These are phyloP conservation scores for Lagocephalus sceleratus DNA, from an alignment of 2,797 vertebrate genomes.

Conservation along the genomic window DNA sequence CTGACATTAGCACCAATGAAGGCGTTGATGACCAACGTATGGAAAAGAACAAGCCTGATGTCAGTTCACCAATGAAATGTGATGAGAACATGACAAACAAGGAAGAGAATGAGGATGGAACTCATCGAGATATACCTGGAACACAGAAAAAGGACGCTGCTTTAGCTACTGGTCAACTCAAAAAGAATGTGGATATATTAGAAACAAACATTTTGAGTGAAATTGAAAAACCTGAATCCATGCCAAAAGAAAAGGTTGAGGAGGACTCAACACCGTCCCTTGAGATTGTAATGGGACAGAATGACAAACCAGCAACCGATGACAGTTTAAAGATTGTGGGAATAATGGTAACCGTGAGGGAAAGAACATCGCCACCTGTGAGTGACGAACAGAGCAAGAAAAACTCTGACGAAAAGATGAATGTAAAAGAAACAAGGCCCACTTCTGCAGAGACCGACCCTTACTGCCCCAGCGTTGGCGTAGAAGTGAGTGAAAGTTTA, in stretches of 20 bases:
- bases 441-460: slow-evolving; percentile 24
- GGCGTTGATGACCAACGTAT: slow-evolving; percentile 11
- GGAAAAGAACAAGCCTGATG: slow-evolving; percentile 13
- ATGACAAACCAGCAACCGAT: slow-evolving; percentile 16
- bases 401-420: slow-evolving; percentile 12
- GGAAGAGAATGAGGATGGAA: slow-evolving; percentile 16
- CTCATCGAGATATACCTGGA: slow-evolving; percentile 14
- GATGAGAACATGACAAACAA: slow-evolving; percentile 20
- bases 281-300: slow-evolving; percentile 31
- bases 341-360: slow-evolving; percentile 63
- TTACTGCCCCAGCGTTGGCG: slow-evolving; percentile 5
- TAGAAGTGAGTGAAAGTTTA: slow-evolving; percentile 14
- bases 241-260: slow-evolving; percentile 13
- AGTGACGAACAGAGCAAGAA: slow-evolving; percentile 11
- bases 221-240: slow-evolving; percentile 13
- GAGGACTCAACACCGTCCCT: slow-evolving; percentile 26
- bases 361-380: slow-evolving; percentile 31
- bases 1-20: slow-evolving; percentile 10
- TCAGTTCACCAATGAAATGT: slow-evolving; percentile 20
- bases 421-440: slow-evolving; percentile 18
- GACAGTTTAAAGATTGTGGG: slow-evolving; percentile 58
- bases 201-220: slow-evolving; percentile 1
- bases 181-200: slow-evolving; percentile 21
- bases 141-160: slow-evolving; percentile 17
- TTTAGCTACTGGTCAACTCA: slow-evolving; percentile 1